phyloP scores from a whole-genome alignment of 2,888 invertebrate genomes.

The Mactromeris polynyma region DNA sequence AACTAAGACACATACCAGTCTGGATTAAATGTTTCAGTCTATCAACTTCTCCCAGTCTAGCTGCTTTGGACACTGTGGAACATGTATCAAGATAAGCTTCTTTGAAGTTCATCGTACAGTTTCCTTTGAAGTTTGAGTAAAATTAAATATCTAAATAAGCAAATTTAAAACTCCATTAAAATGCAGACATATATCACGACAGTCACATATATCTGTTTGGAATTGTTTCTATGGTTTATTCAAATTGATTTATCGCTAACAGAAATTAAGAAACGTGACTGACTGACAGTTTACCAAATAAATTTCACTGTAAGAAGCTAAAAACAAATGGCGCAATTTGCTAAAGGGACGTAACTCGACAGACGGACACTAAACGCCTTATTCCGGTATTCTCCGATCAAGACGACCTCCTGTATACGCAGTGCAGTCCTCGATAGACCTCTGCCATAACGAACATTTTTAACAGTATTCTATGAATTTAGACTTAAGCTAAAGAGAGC shows the following conservation, averaged over 20 bases:
- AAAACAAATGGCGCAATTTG: background rate
- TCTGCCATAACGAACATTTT: no score
- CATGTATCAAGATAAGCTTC: conserved; percentile 79
- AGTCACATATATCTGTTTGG: background rate
- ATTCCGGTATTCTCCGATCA: no score
- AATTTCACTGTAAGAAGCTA: background rate
- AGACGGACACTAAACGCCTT: no score
- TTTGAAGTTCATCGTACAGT: conserved; percentile 76
- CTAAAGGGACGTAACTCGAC: background rate
- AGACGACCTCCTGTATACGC: no score
- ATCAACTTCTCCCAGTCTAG: conserved; percentile 74
- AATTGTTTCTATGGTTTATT: background rate
- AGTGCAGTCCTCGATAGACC: no score
- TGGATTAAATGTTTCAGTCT: conserved; percentile 75
- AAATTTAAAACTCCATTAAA: background rate
- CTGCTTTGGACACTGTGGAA: conserved; percentile 78
- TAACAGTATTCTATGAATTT: no score
- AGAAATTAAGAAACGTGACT: background rate
- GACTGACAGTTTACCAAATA: background rate
- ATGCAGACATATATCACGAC: background rate
- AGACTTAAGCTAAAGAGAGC: no score
- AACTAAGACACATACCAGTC: conserved; percentile 58
- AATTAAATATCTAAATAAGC: background rate
- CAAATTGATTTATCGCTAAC: background rate
- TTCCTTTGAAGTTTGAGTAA: no score